Conservation (phyloP, 1,140 invertebrate species). For the Drosophila kikkawai region DNA sequence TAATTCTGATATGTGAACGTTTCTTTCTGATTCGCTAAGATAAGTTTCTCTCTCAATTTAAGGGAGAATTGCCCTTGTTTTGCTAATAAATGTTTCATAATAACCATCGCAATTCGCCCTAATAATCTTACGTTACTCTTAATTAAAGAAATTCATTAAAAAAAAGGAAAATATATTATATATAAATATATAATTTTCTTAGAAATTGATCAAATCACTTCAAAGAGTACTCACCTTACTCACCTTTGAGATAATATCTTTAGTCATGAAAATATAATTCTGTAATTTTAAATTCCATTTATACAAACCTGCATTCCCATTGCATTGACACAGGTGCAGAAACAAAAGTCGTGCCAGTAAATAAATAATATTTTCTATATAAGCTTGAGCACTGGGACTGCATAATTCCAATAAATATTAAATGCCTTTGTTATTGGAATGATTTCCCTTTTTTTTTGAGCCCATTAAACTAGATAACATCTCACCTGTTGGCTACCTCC, state of each 20-base stretch:
- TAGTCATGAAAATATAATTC: neutral
- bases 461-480: conserved; percentile 17
- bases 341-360: conserved; percentile 31
- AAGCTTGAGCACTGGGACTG: conserved; percentile 8
- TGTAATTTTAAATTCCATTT: conserved; percentile 1
- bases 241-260: neutral
- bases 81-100: no score
- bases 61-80: no score
- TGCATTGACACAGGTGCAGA: conserved; percentile 4
- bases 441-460: neutral
- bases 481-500: conserved; percentile 7
- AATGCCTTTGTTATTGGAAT: conserved; percentile 20
- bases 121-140: no score
- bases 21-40: no score
- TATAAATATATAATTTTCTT: no score
- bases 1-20: no score
- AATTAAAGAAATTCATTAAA: no score
- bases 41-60: no score
- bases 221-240: neutral
- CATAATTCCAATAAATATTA: conserved; percentile 33
- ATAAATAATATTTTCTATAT: conserved; percentile 11
- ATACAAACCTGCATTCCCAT: neutral
- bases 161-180: no score
- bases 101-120: no score
- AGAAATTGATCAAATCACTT: neutral